Evolutionary conservation across 2,888 invertebrate genomes (phyloP).

Genomic region (Dilophus febrilis): DNA sequence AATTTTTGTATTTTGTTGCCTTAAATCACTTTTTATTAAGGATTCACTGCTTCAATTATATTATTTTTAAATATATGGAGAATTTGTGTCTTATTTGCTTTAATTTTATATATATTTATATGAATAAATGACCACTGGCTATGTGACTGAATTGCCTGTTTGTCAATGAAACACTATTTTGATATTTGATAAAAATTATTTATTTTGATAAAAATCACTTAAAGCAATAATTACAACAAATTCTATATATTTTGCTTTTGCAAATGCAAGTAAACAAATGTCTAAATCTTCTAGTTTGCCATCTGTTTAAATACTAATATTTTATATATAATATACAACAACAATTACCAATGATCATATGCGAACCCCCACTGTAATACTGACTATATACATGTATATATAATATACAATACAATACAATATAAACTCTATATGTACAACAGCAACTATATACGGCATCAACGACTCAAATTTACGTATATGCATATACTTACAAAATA

Average conservation of each 20-base stretch:
- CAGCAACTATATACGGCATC: no score
- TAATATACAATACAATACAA: no score
- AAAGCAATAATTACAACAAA: conserved; percentile 34
- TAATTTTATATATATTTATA: no score
- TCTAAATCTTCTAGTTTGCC: conserved; percentile 43
- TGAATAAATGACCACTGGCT: conserved; percentile 37
- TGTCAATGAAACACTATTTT: conserved; percentile 15
- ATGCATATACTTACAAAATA: no score
- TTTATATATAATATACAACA: not conserved
- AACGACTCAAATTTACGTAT: no score
- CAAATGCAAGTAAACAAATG: conserved; percentile 53
- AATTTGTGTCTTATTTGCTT: no score
- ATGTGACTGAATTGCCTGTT: conserved; percentile 17
- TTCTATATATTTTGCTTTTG: conserved; percentile 39
- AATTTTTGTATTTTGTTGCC: conserved; percentile 22
- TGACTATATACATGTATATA: no score
- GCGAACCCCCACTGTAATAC: not conserved
- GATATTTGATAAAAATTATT: not conserved
- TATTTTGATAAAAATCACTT: conserved; percentile 8
- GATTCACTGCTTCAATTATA: no score
- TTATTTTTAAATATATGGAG: no score
- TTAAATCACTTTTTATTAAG: no score
- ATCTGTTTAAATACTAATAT: conserved; percentile 44
- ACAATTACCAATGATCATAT: not conserved
- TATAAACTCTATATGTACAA: no score